A percentile compares a stretch with the other conserved stretches of the same genome.
Conservation (phyloP, 2,888 invertebrate genomes). For the Pemphredon lugubris region DNA sequence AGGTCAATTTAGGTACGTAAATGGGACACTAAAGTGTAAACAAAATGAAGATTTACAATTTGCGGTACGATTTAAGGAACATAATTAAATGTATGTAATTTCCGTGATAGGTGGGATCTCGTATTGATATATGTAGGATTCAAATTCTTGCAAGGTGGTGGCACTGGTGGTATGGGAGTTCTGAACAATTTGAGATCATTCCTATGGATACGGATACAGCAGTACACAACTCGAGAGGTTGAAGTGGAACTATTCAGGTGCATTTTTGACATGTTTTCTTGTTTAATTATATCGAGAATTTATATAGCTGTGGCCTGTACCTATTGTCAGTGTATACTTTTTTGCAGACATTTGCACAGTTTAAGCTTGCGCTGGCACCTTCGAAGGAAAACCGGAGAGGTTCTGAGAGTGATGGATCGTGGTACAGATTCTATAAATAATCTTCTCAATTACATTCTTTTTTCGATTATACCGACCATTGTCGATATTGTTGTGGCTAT, state of each 20-base stretch:
- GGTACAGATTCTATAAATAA: slow-evolving; percentile 98
- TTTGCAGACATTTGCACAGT: slow-evolving; percentile 92
- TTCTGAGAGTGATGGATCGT: slow-evolving; percentile 97
- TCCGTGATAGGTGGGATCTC: slow-evolving; percentile 90
- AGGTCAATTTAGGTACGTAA: slow-evolving; percentile 69
- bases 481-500: slow-evolving; percentile 96
- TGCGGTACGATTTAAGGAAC: background rate
- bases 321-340: slow-evolving; percentile 62
- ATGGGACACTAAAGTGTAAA: background rate
- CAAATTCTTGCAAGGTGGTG: slow-evolving; percentile 97
- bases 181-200: slow-evolving; percentile 95
- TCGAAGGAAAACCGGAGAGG: slow-evolving; percentile 97
- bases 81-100: no score
- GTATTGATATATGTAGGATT: slow-evolving; percentile 92
- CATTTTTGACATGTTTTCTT: no score
- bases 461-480: slow-evolving; percentile 96
- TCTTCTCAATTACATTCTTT: slow-evolving; percentile 94
- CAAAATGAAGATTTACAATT: background rate
- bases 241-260: slow-evolving; percentile 84
- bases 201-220: slow-evolving; percentile 97
- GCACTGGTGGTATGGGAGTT: slow-evolving; percentile 95
- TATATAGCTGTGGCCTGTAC: no score
- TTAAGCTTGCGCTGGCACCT: slow-evolving; percentile 97
- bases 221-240: slow-evolving; percentile 96
- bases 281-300: no score